Evolutionary conservation across 2,888 invertebrate species (phyloP), one percentile per base, ranked within the genome.

Genomic region (Adelphocoris suturalis): DNA sequence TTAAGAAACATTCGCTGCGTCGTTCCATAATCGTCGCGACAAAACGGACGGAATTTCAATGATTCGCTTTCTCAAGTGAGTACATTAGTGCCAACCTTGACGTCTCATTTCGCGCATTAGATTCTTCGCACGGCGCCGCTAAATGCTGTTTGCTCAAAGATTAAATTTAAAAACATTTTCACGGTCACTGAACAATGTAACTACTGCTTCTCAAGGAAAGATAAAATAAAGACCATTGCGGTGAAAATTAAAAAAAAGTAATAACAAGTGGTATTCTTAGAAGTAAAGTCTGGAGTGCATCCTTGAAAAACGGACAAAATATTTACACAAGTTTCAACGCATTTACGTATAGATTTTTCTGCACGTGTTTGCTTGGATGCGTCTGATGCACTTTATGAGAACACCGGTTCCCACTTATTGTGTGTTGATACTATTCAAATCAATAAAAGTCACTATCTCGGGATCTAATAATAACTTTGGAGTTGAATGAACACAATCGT

Each of bases 91-190:
- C 19, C 82, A 82, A 82, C 82, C 82, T 82, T 82, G 82, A 23
- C 52, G 82, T 19, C 82, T 82, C 82, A 47, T 82, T 52, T 52
- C 82, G 47, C 52, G 82, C 82, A 23, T 48, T 47, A 23, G 46
- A 82, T 82, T 82, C 82, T 82, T 82, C 82, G 23, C 82, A 52
- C 52, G 47, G 5, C 48, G 27, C 52, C 82, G 48, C 82, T 82
- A 82, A 82, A 82, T 13, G 82, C 82, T 82, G 82, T 82, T 82
- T 82, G 52, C 52, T 52, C 52, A 47, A 46, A 52, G 82, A 52
- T 82, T 82, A 82, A n/a, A 52, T 82, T 82, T 52, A 27, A 82
- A 82, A 82, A 82, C 82, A 23, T 82, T 82, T 82, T 82, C 82
- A 82, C 82, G 82, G 82, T 27, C 82, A 23, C 27, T 14, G 52